Conservation (phyloP, 2,113 vertebrate species). For the Aythya baeri region DNA sequence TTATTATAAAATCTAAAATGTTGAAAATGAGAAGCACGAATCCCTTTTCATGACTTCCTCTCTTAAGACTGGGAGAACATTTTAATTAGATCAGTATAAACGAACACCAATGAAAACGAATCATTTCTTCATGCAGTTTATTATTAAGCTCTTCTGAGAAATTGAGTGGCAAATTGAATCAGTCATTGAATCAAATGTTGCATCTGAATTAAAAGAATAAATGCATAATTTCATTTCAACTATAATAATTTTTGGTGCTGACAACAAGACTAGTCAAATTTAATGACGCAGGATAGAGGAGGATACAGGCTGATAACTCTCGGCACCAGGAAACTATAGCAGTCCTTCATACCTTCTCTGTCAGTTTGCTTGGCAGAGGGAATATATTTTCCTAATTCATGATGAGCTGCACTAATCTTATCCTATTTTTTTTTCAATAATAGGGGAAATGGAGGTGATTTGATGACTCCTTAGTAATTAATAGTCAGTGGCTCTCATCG, state of each 20-base stretch:
- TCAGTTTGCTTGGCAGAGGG: not conserved
- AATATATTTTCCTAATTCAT: not conserved
- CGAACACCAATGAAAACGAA: not conserved
- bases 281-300: not conserved
- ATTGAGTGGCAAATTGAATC: not conserved
- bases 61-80: not conserved
- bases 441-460: not conserved
- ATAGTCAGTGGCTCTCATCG: not conserved
- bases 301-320: not conserved
- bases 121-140: not conserved
- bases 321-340: not conserved
- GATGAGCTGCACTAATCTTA: not conserved
- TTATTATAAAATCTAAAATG: not conserved
- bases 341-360: not conserved
- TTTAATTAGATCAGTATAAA: not conserved
- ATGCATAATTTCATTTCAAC: not conserved
- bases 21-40: not conserved
- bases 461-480: not conserved
- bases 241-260: not conserved
- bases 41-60: not conserved
- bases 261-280: not conserved
- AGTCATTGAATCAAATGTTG: not conserved
- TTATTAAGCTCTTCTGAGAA: not conserved
- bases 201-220: not conserved
- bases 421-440: not conserved